phyloP scores from a whole-genome alignment of 2,797 vertebrate species.

The Apodemus agrarius region DNA sequence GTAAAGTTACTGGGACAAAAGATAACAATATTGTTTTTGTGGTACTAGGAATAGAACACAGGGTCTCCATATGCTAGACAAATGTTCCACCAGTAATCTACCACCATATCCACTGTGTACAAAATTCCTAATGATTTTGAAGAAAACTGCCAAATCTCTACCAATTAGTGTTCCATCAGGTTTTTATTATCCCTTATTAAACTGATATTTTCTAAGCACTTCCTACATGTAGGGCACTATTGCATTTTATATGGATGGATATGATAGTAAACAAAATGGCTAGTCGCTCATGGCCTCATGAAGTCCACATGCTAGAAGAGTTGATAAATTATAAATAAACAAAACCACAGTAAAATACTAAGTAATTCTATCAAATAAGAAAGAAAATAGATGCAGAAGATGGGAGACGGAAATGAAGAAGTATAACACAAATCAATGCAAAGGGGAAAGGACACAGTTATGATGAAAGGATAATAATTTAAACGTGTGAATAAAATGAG shows the following conservation, averaged over 20 bases:
- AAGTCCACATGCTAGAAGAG: background rate
- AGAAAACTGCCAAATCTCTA: conserved; percentile 44
- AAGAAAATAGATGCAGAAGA: conserved; percentile 35
- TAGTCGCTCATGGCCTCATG: conserved; percentile 1
- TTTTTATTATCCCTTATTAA: conserved; percentile 40
- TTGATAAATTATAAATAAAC: conserved; percentile 36
- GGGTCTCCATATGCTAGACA: background rate
- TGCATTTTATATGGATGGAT: background rate
- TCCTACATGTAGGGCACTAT: background rate
- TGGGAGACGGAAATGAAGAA: background rate
- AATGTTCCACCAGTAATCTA: background rate
- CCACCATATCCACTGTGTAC: background rate
- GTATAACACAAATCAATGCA: background rate
- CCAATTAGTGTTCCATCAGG: conserved; percentile 20
- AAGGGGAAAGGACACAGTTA: background rate
- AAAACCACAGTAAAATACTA: background rate
- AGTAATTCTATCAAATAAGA: background rate
- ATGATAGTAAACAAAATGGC: background rate
- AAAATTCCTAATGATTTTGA: conserved; percentile 48
- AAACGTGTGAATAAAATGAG: conserved; percentile 10
- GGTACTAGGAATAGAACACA: background rate
- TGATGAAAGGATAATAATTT: background rate
- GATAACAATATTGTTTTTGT: background rate
- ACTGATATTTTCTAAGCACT: conserved; percentile 34
- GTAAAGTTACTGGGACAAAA: conserved; percentile 40